Evolutionary conservation across 30 jellyfish, hydroid and myxozoan genomes (phyloP).

Genomic region (Pseudorhiza aurosa): DNA sequence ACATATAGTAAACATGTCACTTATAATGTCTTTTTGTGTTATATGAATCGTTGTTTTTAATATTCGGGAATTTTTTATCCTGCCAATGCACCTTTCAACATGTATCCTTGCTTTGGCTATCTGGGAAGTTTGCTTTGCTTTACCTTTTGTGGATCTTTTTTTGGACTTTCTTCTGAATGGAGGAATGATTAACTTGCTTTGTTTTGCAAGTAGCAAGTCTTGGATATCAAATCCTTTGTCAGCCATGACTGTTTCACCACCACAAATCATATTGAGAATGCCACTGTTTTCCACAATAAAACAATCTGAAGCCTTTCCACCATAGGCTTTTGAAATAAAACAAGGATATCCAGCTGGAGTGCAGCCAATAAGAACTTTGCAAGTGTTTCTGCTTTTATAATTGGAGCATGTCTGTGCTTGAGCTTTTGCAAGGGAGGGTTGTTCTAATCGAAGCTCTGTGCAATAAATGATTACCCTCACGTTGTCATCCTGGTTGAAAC

Average conservation of each 20-base stretch:
- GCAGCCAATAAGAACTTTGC: constrained; percentile 39
- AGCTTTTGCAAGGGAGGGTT: constrained; percentile 27
- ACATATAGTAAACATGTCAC: too few species aligned
- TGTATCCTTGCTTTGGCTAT: constrained; percentile 50
- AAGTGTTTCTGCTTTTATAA: constrained; percentile 19
- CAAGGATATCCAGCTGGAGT: constrained; percentile 29
- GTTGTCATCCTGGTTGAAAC: constrained; percentile 34
- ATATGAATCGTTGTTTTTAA: too few species aligned
- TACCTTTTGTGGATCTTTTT: not conserved
- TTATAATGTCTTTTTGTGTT: too few species aligned
- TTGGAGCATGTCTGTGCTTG: constrained; percentile 52
- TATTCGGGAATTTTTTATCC: constrained; percentile 13
- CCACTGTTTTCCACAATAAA: constrained; percentile 36
- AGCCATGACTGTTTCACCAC: not conserved
- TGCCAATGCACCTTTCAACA: constrained; percentile 32
- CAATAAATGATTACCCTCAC: constrained; percentile 50
- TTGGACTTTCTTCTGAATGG: constrained; percentile 16
- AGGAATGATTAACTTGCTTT: constrained; percentile 15
- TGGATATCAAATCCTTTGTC: not conserved
- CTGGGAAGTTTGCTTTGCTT: not conserved
- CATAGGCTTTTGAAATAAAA: constrained; percentile 22
- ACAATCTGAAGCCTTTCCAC: constrained; percentile 53
- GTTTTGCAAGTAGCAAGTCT: not conserved
- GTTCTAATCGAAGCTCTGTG: constrained; percentile 31
- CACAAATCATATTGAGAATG: not conserved